Conservation (phyloP, 2,888 invertebrate species). For the Cordilura impudica region DNA sequence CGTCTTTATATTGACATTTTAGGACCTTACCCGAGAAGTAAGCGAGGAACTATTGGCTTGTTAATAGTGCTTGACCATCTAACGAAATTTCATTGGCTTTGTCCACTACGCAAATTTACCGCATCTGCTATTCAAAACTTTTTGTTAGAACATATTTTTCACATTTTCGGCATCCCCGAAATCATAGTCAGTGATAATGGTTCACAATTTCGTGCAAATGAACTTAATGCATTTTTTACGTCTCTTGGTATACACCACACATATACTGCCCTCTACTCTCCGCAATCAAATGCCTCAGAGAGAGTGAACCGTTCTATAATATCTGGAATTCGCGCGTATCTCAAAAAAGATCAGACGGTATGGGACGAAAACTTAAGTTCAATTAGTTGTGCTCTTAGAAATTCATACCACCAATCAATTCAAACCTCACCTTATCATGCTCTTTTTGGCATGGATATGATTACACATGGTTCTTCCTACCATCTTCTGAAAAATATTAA, state of each 20-base stretch:
- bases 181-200: conserved; percentile 66
- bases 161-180: conserved; percentile 65
- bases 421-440: not conserved
- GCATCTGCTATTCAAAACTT: not conserved
- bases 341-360: not conserved
- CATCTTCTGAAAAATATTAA: not conserved
- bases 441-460: not conserved
- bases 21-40: conserved; percentile 30
- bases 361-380: conserved; percentile 3
- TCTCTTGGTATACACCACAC: conserved; percentile 47
- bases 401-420: not conserved
- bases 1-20: conserved; percentile 9
- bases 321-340: conserved; percentile 64
- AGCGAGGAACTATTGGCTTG: conserved; percentile 1
- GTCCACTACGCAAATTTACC: too few relatives aligned
- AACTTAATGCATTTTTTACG: conserved; percentile 51
- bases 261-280: conserved; percentile 67
- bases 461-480: not conserved
- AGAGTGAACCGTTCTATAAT: conserved; percentile 69
- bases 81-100: too few relatives aligned
- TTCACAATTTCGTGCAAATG: conserved; percentile 60
- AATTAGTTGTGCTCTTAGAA: not conserved
- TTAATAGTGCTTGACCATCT: conserved; percentile 14
- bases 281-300: conserved; percentile 71
- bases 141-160: conserved; percentile 24